Base-by-base conservation (phyloP, 1,140 invertebrate genomes). In the Dinothrombium tinctorium region DNA sequence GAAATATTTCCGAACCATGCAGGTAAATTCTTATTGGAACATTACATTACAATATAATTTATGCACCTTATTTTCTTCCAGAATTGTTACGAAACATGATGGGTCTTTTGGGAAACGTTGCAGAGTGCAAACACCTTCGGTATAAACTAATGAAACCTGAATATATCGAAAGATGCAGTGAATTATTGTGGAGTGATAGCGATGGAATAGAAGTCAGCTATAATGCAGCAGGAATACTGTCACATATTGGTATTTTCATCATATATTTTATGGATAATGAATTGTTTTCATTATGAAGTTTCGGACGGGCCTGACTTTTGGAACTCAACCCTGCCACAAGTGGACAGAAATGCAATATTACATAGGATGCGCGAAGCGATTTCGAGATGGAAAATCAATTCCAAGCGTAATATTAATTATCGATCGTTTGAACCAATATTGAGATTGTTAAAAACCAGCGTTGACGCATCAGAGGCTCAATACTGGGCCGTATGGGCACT, bases 201-300 rank as follows among this genome's bases (percentile, higher is more conserved):
- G 87, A 94, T 62, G 86, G 84, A 21, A 95, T 95, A 47, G 89
- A 96, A 69, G 82, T 89, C 35, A 84, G 81, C 52, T 95, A 96
- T 59, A 95, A 95, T 64, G 83, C 87, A 14, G 84, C 84, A 9
- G 89, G 89, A 17, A 86, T 96, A 7, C 64, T 96, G 35, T 77
- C 84, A 11, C 87, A 96, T 58, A 76, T 95, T 60, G 79, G 41
- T 42, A 33, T 21, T 7, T 21, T 25, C 26, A 7, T 17, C 12
- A 31, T 33, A n/a, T 32, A 9, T 39, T 2, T 5, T 15, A 12
- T 38, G n/a, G 12, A 24, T 25, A 4, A 24, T 26, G 5, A 14
- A 22, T 41, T 11, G 9, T 32, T 4, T 31, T 6, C 33, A 6
- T 33, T 33, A 24, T 12, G 17, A 14, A 42, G 42, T 81, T 3